Conservation (phyloP, 2,888 invertebrate species). For the Spisula solida region DNA sequence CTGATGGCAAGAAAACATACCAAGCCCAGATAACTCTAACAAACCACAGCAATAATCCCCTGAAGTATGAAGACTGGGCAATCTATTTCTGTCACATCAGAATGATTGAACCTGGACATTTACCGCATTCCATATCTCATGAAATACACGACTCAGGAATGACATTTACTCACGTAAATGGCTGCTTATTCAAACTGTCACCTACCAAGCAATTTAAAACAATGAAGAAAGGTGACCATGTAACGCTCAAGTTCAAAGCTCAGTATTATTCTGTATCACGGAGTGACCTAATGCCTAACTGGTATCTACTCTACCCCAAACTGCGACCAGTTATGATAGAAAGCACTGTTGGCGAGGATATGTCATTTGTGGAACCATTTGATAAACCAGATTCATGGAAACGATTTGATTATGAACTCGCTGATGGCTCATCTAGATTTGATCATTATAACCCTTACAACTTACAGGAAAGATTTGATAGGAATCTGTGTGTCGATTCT, state of each 20-base stretch:
- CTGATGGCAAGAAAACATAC: constrained; percentile 78
- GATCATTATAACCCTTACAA: constrained; percentile 81
- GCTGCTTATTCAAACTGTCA: constrained; percentile 80
- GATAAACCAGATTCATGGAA: constrained; percentile 82
- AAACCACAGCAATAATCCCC: constrained; percentile 70
- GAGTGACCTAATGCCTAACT: constrained; percentile 82
- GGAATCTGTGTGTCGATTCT: constrained; percentile 60
- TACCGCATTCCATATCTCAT: constrained; percentile 73
- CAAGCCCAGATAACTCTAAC: constrained; percentile 76
- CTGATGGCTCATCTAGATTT: constrained; percentile 66
- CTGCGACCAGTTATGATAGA: constrained; percentile 77
- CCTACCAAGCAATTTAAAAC: constrained; percentile 78
- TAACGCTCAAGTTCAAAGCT: constrained; percentile 77
- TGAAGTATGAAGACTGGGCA: constrained; percentile 77
- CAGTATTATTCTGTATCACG: constrained; percentile 82
- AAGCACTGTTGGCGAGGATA: constrained; percentile 79
- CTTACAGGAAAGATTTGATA: constrained; percentile 77
- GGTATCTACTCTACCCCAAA: constrained; percentile 79
- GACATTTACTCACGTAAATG: constrained; percentile 80
- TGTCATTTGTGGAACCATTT: constrained; percentile 81
- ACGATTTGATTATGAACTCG: constrained; percentile 79
- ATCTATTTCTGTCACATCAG: constrained; percentile 83
- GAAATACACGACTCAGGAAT: constrained; percentile 74
- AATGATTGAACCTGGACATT: constrained; percentile 80
- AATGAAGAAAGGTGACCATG: constrained; percentile 73